Base-by-base conservation (phyloP, 2,113 vertebrate genomes). In the Cyanoderma ruficeps region DNA sequence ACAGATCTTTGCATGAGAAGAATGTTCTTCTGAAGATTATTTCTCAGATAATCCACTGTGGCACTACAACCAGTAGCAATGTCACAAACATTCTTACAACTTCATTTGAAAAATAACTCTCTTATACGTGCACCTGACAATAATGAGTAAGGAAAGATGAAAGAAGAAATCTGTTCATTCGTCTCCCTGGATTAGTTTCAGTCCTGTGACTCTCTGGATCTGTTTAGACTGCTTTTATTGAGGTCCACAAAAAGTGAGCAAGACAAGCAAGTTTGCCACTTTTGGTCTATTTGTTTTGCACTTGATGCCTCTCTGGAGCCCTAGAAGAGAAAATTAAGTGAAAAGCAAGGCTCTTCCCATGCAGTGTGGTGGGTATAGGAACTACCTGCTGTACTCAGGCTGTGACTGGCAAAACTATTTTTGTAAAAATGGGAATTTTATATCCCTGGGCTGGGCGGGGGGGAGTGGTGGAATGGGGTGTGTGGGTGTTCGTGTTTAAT, bases 311-410 rank as follows among this genome's bases (percentile, higher is more conserved):
- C 87, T 55, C 80, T 47, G 69, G 33, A 92, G 57, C 61, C 30
- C n/a, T 31, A 1, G 24, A 49, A 56, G 60, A 55, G 59, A 13
- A 46, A 49, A 41, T 35, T 0, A 20, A 20, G 13, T 61, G 55
- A 11, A 63, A 70, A 74, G 33, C 67, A 31, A 59, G 35, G n/a
- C 21, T 44, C n/a, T 75, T 69, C 5, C 3, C 17, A 2, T n/a
- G 1, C 19, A 7, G 6, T 10, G 33, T 8, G 25, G 5, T n/a
- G 22, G 12, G 67, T 25, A 0, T 12, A 5, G 23, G 30, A 83
- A 5, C 20, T n/a, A 2, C 20, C 12, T 31, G 15, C 42, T 30
- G 3, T 22, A 10, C 23, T 53, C 27, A 13, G 30, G 9, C 67
- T 42, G 13, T 49, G 27, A 27, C 53, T 10, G 21, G 41, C 35